Base-by-base conservation (phyloP, 2,888 invertebrate genomes). In the Drosophila testacea region DNA sequence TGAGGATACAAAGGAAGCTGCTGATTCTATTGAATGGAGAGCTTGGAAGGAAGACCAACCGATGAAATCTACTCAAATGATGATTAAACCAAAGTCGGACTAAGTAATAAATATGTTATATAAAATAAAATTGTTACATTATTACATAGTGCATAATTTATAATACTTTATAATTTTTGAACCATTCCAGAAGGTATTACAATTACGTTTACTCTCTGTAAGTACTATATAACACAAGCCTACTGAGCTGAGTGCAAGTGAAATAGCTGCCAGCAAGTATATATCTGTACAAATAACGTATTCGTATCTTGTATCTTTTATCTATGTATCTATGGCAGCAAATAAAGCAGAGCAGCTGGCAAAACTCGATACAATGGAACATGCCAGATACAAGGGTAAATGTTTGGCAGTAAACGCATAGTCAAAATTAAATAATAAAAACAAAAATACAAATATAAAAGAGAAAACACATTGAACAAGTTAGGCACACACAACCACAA, bases 1-100 rank as follows among this genome's bases (percentile, higher is more conserved):
- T 56, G 92, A 93, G 1, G 89, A 93, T 0, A 10, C 22, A 22
- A 2, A 22, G 22, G 3, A 22, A 22, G 22, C 1, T 22, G 22
- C 2, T 22, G 22, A 2, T 22, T 0, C 1, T 22, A 30, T 64
- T 94, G 94, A 42, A 94, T 95, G 85, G 94, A 94, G 0, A 94
- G 94, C 10, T 11, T 95, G 95, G 91, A 94, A 94, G 64, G 95
- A 95, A 0, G 30, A 30, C 30, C 93, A 94, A 48, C 95, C 95
- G 0, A 92, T 95, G 2, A 92, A 93, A 66, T 93, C 93, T 77
- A 94, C 94, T 0, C 93, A 94, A 80, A 95, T 95, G 94, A 94
- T 95, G 94, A 94, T 95, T 10, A 44, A 47, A 27, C 68, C 68
- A n/a, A 38, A 22, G 22, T 22, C 22, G 1, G 22, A 22, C 22